Conservation (phyloP, 30 jellyfish, hydroid and myxozoan genomes). For the Cassiopea andromeda region DNA sequence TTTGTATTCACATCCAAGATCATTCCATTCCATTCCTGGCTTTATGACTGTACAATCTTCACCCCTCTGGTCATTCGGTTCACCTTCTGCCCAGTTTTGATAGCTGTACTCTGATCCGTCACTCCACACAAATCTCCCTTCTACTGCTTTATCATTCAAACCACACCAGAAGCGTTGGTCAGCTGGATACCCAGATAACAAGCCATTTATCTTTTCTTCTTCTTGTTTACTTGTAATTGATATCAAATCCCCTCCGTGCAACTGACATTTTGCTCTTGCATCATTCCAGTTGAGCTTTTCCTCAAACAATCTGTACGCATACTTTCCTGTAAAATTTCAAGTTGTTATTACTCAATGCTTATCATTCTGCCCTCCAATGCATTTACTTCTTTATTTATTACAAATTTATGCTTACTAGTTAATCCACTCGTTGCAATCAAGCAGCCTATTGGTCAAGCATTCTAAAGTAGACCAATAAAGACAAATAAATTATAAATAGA, state of each 20-base stretch:
- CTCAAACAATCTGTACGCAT: background rate
- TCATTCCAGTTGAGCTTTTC: background rate
- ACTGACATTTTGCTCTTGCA: background rate
- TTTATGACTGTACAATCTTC: slow-evolving; percentile 4
- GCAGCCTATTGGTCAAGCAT: too few species aligned
- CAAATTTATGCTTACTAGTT: too few species aligned
- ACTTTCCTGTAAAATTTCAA: background rate
- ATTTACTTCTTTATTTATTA: too few species aligned
- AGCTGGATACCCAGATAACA: background rate
- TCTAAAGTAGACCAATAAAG: too few species aligned
- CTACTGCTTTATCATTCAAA: background rate
- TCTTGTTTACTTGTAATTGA: background rate
- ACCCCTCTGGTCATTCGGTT: background rate
- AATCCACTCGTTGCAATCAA: too few species aligned
- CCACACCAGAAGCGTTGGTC: background rate
- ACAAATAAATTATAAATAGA: too few species aligned
- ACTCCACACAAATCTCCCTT: slow-evolving; percentile 16
- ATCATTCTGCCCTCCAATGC: too few species aligned
- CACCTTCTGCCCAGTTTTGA: slow-evolving; percentile 1
- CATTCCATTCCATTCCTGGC: background rate
- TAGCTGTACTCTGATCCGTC: background rate
- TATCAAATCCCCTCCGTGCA: background rate
- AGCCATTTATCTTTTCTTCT: background rate
- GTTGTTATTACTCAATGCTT: too few species aligned
- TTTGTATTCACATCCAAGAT: background rate